Conservation (phyloP, 2,113 vertebrate species). For the Camarhynchus parvulus region DNA sequence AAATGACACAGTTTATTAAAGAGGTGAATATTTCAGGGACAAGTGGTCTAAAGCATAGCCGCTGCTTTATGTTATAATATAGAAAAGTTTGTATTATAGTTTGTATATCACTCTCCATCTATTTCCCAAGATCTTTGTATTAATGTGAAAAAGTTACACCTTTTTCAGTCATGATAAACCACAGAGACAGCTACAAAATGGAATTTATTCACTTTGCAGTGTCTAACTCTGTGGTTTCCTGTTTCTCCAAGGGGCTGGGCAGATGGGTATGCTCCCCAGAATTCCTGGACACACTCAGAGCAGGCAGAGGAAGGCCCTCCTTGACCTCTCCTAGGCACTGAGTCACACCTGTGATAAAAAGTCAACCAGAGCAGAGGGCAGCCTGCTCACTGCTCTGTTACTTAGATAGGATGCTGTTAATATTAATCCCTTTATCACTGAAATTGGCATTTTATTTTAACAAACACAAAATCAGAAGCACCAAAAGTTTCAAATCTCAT, state of each 20-base stretch:
- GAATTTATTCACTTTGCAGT: neutral
- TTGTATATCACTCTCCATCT: neutral
- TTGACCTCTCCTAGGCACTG: neutral
- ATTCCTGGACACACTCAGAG: neutral
- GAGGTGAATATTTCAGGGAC: neutral
- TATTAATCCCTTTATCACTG: neutral
- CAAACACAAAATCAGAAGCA: neutral
- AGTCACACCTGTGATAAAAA: neutral
- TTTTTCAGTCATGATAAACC: neutral
- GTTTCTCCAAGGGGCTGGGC: neutral
- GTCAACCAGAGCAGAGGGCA: neutral
- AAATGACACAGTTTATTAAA: slow-evolving; percentile 12
- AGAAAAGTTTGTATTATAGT: neutral
- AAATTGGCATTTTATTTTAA: neutral
- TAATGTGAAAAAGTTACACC: neutral
- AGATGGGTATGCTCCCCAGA: neutral
- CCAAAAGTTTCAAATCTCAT: neutral
- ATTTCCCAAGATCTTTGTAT: neutral
- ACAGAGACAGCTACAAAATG: neutral
- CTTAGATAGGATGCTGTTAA: neutral
- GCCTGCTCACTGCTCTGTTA: neutral
- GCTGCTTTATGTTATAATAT: neutral
- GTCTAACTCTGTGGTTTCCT: neutral
- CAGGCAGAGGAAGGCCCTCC: neutral
- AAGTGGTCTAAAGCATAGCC: neutral